phyloP scores from a whole-genome alignment of 2,797 vertebrate species.

The Mus minutoides region DNA sequence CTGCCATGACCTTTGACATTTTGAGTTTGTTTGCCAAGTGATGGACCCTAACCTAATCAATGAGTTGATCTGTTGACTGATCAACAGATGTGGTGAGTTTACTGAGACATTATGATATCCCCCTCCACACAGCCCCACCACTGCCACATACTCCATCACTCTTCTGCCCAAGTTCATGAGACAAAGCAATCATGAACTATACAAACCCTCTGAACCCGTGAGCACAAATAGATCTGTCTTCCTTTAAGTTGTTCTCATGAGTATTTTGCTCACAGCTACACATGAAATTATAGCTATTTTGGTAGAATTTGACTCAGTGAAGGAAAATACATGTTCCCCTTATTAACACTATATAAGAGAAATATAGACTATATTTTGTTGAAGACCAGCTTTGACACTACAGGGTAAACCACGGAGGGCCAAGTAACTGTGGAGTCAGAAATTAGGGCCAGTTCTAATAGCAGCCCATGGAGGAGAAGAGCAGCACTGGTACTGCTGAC shows the following conservation, averaged over 20 bases:
- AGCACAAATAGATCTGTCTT: neutral
- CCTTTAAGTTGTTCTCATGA: neutral
- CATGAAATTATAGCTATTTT: neutral
- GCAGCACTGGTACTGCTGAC: neutral
- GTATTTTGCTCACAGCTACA: neutral
- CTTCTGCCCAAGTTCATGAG: neutral
- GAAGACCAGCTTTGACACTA: neutral
- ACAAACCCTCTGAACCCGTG: neutral
- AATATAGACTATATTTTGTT: neutral
- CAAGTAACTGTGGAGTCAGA: neutral
- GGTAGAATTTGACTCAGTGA: neutral
- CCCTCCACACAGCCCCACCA: neutral
- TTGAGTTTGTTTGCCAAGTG: neutral
- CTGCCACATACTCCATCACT: neutral
- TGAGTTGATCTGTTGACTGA: neutral
- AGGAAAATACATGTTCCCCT: slow-evolving; percentile 12
- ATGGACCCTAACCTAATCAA: neutral
- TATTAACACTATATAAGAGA: neutral
- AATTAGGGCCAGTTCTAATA: neutral
- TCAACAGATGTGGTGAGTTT: neutral
- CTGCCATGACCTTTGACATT: neutral
- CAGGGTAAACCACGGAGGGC: neutral
- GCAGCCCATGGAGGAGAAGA: neutral
- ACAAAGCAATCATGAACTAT: neutral
- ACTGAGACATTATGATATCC: neutral